A percentile compares a stretch with the other conserved stretches of the same genome.
phyloP scores from a whole-genome alignment of 2,888 invertebrate genomes.

The Apamea monoglypha region DNA sequence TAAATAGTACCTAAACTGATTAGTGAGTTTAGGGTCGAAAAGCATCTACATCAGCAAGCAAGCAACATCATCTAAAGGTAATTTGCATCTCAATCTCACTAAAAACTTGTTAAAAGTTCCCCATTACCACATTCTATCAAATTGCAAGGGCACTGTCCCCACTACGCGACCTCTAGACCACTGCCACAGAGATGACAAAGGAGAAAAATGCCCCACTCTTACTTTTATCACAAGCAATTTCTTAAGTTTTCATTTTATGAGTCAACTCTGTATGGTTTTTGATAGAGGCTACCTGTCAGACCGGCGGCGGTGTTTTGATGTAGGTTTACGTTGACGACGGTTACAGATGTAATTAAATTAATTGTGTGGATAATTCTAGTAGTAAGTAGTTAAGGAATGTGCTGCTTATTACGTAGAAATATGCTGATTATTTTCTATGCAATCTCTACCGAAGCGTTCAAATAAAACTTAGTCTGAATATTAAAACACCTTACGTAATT shows the following conservation, averaged over 20 bases:
- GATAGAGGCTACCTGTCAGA: slow-evolving; percentile 58
- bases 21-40: no score
- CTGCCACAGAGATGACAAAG: slow-evolving; percentile 67
- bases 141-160: slow-evolving; percentile 24
- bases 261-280: slow-evolving; percentile 58
- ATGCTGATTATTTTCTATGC: background rate
- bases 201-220: slow-evolving; percentile 60
- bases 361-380: slow-evolving; percentile 46
- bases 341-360: slow-evolving; percentile 62
- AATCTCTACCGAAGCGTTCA: slow-evolving; percentile 20
- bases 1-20: no score
- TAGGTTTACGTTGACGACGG: slow-evolving; percentile 61
- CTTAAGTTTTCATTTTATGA: slow-evolving; percentile 63
- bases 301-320: slow-evolving; percentile 49
- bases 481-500: background rate
- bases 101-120: background rate
- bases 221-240: slow-evolving; percentile 72
- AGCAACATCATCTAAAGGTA: no score
- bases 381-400: slow-evolving; percentile 36
- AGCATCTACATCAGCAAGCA: no score
- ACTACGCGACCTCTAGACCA: slow-evolving; percentile 20
- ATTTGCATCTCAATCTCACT: no score
- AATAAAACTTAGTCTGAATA: background rate
- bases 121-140: background rate
- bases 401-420: slow-evolving; percentile 7